These are phyloP conservation scores for Fragum fragum DNA, from an alignment of 2,888 invertebrate genomes.

Conservation along the genomic window DNA sequence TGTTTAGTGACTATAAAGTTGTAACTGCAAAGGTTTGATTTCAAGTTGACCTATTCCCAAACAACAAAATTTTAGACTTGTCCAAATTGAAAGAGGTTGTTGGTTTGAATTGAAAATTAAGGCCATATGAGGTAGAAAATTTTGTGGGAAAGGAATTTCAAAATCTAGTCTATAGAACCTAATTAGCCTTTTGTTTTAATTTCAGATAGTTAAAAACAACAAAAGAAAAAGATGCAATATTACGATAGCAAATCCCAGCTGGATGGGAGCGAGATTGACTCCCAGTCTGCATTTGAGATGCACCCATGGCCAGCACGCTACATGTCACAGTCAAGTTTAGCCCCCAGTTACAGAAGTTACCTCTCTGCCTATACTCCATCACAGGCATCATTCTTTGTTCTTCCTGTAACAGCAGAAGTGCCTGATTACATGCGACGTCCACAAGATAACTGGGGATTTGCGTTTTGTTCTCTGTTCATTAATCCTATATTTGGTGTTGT, in stretches of 20 bases:
- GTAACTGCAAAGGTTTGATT: no score
- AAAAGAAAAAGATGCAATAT: conserved; percentile 52
- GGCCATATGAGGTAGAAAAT: no score
- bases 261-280: conserved; percentile 75
- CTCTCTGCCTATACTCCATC: conserved; percentile 80
- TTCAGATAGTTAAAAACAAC: background rate
- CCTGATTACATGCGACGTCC: conserved; percentile 77
- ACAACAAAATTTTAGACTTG: no score
- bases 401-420: conserved; percentile 80
- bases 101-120: no score
- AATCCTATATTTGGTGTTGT: conserved; percentile 83
- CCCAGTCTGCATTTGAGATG: conserved; percentile 76
- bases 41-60: no score
- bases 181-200: background rate
- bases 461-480: conserved; percentile 78
- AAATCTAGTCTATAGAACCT: no score
- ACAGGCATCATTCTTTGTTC: conserved; percentile 78
- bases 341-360: conserved; percentile 76
- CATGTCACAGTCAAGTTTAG: conserved; percentile 79
- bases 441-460: conserved; percentile 80
- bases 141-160: no score
- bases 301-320: conserved; percentile 74
- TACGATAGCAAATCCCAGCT: conserved; percentile 66
- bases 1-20: no score
- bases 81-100: no score